Evolutionary conservation across 1,140 invertebrate species (phyloP), one percentile per base, ranked within the genome.

Genomic region (Caenorhabditis remanei): DNA sequence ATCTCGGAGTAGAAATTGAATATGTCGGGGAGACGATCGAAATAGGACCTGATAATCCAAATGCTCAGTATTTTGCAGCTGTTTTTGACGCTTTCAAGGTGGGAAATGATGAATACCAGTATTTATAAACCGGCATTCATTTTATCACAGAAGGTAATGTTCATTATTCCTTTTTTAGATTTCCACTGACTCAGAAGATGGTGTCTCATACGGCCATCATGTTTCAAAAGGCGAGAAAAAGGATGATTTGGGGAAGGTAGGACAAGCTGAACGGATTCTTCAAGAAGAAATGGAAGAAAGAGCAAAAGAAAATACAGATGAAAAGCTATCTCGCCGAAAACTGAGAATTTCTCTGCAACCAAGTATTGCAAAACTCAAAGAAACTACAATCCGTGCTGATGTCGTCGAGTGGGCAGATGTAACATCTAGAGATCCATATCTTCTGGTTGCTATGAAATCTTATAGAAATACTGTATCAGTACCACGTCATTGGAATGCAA

Each of bases 361-460:
- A 11, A 91, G 90, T 21, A 92, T 92, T 50, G 92, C 92, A 61
- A 85, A 88, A 32, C 75, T 92, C 14, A 92, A 92, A 84, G 91
- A 92, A 90, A 90, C 83, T n/a, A 92, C 91, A 19, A 21, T 82
- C 50, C 90, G 98, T 75, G 98, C 98, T 0, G 98, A 99, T 94
- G 97, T 99, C 16, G 98, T 99, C 2, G 98, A 99, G 94, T 99
- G 99, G 98, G 98, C 99, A 92, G 98, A 99, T 94, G 98, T 99
- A 0, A 99, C 98, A 0, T 97, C 98, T 0, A 94, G 96, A 79
- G 98, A 99, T 94, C 98, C 98, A 0, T 96, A 97, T 91, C 94
- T 99, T 8, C 94, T 99, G 4, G 96, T 99, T 7, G 96, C 97
- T 92, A 93, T 99, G 7, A 99, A 99, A 94, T 96, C 90, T 46